These are phyloP conservation scores for Dynastes maya DNA, from an alignment of 2,888 invertebrate species.

Conservation along the genomic window DNA sequence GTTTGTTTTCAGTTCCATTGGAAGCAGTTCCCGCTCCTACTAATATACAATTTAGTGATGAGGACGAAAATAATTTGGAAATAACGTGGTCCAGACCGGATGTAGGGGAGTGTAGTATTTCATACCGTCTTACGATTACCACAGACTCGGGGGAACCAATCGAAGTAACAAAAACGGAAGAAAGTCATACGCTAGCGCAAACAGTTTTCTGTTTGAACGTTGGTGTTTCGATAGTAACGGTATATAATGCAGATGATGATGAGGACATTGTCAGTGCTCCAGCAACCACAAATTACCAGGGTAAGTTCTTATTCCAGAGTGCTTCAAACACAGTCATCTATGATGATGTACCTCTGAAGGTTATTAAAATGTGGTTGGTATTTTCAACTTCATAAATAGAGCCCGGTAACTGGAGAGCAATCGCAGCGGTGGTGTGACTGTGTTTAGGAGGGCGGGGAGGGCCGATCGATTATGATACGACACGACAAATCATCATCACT, in stretches of 20 bases:
- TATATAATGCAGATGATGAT: background rate
- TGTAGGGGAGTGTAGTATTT: background rate
- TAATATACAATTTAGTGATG: background rate
- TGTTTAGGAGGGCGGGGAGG: too few relatives aligned
- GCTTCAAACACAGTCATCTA: too few relatives aligned
- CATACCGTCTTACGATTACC: background rate
- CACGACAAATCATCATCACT: too few relatives aligned
- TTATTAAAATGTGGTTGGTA: too few relatives aligned
- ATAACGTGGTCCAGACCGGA: background rate
- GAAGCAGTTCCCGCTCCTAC: background rate
- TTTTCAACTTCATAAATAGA: too few relatives aligned
- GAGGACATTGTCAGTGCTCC: background rate
- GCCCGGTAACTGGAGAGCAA: too few relatives aligned
- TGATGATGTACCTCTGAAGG: too few relatives aligned
- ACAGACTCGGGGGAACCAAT: background rate
- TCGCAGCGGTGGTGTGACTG: too few relatives aligned
- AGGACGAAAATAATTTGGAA: background rate
- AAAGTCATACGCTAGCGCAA: background rate
- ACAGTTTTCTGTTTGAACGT: background rate
- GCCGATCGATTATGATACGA: too few relatives aligned
- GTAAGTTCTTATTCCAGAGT: background rate
- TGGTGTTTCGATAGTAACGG: background rate
- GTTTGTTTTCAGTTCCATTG: background rate
- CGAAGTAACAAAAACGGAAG: background rate
- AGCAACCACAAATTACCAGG: background rate